Conservation (phyloP, 2,888 invertebrate species). For the Minunthozetes semirufus region DNA sequence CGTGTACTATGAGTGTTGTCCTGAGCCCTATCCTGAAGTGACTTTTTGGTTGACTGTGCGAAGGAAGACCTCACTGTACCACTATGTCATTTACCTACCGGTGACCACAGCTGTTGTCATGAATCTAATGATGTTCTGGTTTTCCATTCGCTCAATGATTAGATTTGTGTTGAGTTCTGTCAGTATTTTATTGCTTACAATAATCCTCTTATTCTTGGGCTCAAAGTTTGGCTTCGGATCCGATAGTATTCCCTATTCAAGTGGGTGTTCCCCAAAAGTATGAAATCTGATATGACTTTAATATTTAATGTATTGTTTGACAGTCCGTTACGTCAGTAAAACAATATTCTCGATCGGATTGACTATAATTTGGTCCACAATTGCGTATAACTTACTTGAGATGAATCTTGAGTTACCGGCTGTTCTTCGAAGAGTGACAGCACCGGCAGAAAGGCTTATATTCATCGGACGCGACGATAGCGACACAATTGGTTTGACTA, state of each 20-base stretch:
- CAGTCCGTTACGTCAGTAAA: slow-evolving; percentile 12
- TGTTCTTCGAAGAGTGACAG: neutral
- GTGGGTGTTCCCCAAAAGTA: neutral
- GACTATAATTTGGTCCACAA: neutral
- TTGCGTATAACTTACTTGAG: neutral
- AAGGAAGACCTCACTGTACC: slow-evolving; percentile 31
- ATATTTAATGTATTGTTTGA: neutral
- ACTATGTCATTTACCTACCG: slow-evolving; percentile 29
- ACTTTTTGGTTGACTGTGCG: neutral
- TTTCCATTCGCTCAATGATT: slow-evolving; percentile 12
- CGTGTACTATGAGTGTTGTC: neutral
- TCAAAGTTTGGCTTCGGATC: slow-evolving; percentile 29
- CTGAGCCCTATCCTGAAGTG: slow-evolving; percentile 24
- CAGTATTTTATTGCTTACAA: slow-evolving; percentile 23
- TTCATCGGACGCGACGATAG: neutral
- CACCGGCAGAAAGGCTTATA: neutral
- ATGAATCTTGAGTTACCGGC: neutral
- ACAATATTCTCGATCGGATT: slow-evolving; percentile 6
- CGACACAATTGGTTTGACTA: neutral
- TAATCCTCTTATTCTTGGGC: slow-evolving; percentile 29
- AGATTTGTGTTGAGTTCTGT: slow-evolving; percentile 22
- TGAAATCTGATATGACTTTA: neutral
- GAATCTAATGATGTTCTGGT: slow-evolving; percentile 32
- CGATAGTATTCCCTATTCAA: slow-evolving; percentile 20
- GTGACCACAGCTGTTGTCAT: slow-evolving; percentile 22